A percentile compares a stretch with the other conserved stretches of the same genome.
Evolutionary conservation across 2,113 vertebrate species (phyloP).

Genomic region (Typhlomys cinereus): DNA sequence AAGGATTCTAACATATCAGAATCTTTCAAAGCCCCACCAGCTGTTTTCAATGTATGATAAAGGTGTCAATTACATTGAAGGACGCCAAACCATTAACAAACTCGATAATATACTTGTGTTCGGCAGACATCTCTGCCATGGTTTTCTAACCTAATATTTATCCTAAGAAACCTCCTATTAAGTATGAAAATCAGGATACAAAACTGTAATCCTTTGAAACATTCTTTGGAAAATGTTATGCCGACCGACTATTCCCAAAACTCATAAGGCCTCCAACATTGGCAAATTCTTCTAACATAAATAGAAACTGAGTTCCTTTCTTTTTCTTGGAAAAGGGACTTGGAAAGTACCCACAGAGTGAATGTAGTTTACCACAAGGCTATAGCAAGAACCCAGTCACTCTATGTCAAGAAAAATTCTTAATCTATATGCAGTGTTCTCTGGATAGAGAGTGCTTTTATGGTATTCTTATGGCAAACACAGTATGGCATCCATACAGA

Average conservation of each 20-base stretch:
- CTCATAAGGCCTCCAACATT: neutral
- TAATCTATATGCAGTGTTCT: conserved; percentile 18
- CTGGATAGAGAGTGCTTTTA: conserved; percentile 45
- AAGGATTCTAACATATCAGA: neutral
- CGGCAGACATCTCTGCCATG: neutral
- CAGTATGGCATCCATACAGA: neutral
- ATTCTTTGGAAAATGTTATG: conserved; percentile 59
- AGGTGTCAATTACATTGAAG: neutral
- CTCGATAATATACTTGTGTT: neutral
- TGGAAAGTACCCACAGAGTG: conserved; percentile 15
- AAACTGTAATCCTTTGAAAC: conserved; percentile 33
- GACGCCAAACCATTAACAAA: neutral
- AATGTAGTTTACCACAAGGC: conserved; percentile 33
- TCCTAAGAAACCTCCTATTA: neutral
- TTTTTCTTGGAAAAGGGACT: conserved; percentile 47
- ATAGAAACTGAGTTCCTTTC: conserved; percentile 52
- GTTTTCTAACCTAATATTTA: conserved; percentile 12
- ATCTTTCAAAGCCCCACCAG: neutral
- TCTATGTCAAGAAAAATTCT: conserved; percentile 42
- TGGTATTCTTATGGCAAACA: conserved; percentile 30
- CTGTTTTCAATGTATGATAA: neutral
- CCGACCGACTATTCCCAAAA: neutral
- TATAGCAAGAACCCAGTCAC: conserved; percentile 23
- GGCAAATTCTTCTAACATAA: conserved; percentile 52
- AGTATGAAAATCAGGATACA: conserved; percentile 14